Percentiles rank a stretch among this genome's conserved stretches.
Evolutionary conservation across 2,888 invertebrate species (phyloP).

Genomic region (Leistus spinibarbis): DNA sequence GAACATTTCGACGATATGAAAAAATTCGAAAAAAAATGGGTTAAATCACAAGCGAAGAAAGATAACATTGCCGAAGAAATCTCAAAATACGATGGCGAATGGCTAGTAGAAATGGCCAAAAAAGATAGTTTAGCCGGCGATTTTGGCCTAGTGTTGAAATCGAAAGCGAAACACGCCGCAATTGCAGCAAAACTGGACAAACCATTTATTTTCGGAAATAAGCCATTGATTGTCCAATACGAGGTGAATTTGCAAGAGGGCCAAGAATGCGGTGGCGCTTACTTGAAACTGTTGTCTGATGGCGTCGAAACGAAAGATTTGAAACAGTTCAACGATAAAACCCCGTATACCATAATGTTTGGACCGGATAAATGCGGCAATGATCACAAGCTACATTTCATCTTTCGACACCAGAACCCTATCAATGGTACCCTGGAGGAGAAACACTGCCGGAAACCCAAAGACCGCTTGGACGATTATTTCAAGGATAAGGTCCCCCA

Average conservation of each 20-base stretch:
- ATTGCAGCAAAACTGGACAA: constrained; percentile 78
- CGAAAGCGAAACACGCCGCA: constrained; percentile 96
- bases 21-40: constrained; percentile 80
- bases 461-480: constrained; percentile 79
- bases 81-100: constrained; percentile 92
- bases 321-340: constrained; percentile 89
- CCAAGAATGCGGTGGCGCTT: constrained; percentile 98
- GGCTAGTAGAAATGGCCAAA: constrained; percentile 76
- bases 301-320: constrained; percentile 73
- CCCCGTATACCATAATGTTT: constrained; percentile 99
- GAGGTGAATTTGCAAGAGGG: constrained; percentile 94
- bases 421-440: constrained; percentile 88
- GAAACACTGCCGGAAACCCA: constrained; percentile 94
- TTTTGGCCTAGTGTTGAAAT: constrained; percentile 85
- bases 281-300: constrained; percentile 88
- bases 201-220: constrained; percentile 82
- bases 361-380: constrained; percentile 99
- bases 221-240: constrained; percentile 90
- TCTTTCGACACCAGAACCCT: constrained; percentile 95
- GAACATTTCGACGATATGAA: constrained; percentile 85
- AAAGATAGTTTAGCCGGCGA: constrained; percentile 78
- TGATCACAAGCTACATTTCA: constrained; percentile 90
- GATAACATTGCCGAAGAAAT: constrained; percentile 85
- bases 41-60: constrained; percentile 89
- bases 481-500: constrained; percentile 94